Evolutionary conservation across 2,888 invertebrate species (phyloP).

Genomic region (Tetragonula carbonaria): DNA sequence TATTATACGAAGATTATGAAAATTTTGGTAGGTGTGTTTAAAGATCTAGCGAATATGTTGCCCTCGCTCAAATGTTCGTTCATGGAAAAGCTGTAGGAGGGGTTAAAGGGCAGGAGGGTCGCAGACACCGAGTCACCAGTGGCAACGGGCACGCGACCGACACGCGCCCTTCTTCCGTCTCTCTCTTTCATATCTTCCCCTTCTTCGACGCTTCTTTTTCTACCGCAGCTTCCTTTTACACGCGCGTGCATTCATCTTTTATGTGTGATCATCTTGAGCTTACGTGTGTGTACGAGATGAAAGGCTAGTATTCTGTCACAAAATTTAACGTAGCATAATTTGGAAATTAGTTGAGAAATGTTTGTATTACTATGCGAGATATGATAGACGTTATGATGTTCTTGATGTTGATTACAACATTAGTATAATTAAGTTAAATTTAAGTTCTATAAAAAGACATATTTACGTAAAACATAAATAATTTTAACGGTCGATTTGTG

Average conservation of each 20-base stretch:
- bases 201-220: conserved; percentile 61
- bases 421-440: too few species aligned
- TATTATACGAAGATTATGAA: neutral
- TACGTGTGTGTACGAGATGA: conserved; percentile 21
- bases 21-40: neutral
- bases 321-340: conserved; percentile 45
- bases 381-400: neutral
- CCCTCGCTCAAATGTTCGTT: conserved; percentile 25
- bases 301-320: conserved; percentile 28
- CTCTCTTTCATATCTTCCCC: conserved; percentile 58
- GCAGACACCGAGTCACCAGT: conserved; percentile 75
- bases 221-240: conserved; percentile 60
- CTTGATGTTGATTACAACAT: neutral
- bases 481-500: neutral
- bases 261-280: conserved; percentile 49
- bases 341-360: conserved; percentile 29
- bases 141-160: conserved; percentile 81
- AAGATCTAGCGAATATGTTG: conserved; percentile 19
- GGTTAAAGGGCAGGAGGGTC: conserved; percentile 70
- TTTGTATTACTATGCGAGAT: neutral
- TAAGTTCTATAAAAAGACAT: neutral
- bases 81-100: conserved; percentile 62
- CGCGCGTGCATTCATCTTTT: conserved; percentile 53
- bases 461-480: neutral
- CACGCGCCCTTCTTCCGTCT: conserved; percentile 80